Base-by-base conservation (phyloP, 2,113 vertebrate species). In the Mionectes macconnelli region DNA sequence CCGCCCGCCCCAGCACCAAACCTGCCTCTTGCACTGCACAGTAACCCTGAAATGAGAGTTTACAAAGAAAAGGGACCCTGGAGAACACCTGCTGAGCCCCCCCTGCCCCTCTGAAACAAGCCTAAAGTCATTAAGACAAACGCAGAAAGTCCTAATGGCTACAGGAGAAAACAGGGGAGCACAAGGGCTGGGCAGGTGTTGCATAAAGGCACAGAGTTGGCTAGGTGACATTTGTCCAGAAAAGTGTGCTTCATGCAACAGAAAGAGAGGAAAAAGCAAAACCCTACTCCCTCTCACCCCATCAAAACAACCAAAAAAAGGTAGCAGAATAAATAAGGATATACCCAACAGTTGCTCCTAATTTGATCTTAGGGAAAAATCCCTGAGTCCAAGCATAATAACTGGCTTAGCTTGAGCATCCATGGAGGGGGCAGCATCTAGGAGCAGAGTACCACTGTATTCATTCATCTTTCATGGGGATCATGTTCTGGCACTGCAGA, bases 401-500 rank as follows among this genome's bases (percentile, higher is more conserved):
- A 31, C 23, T 73, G 44, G n/a, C 10, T 85, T 82, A 52, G 27
- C 24, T 3, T 0, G 0, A 66, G 40, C 59, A 69, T 60, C 45
- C 17, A 20, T 7, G 21, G n/a, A 84, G 47, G 33, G 8, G 22
- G 45, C 27, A 63, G 56, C 77, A 79, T 21, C 68, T n/a, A 23
- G 57, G 28, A 87, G 50, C 39, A 1, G 1, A 47, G 37, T 33
- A 10, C 74, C 1, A 2, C 45, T 40, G 31, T 1, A 0, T 77
- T 60, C 37, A 20, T 33, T 80, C 1, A 0, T 28, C 44, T 75
- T 85, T 47, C 1, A 0, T 3, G 6, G 33, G 20, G 24, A 10
- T 62, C 18, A 13, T 14, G 16, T 86, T 94, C 63, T 86, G 64
- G 27, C 22, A 4, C 15, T 35, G 31, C n/a, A 22, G 27, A 33